These are phyloP conservation scores for Caenorhabditis elegans DNA, from an alignment of 1,140 invertebrate genomes.

Conservation along the genomic window WBcel235 BX284602.5:7723001-7723500, in stretches of 20 bases:
- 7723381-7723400: too few species aligned
- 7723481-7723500: too few species aligned
- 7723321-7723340: too few species aligned
- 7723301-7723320: background rate
- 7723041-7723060: background rate
- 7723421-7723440: too few species aligned
- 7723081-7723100: slow-evolving; percentile 12
- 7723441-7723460: too few species aligned
- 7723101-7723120: background rate
- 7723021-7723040: background rate
- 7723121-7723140: background rate
- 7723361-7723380: too few species aligned
- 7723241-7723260: slow-evolving; percentile 4
- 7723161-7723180: background rate
- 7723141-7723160: background rate
- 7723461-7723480: too few species aligned
- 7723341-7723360: too few species aligned
- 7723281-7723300: background rate
- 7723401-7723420: too few species aligned
- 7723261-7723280: slow-evolving; percentile 17
- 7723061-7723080: background rate
- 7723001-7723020: background rate
- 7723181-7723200: background rate
- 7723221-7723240: background rate
- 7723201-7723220: background rate